These are phyloP conservation scores for Mohoua ochrocephala DNA, from an alignment of 2,113 vertebrate species.

Conservation along the genomic window DNA sequence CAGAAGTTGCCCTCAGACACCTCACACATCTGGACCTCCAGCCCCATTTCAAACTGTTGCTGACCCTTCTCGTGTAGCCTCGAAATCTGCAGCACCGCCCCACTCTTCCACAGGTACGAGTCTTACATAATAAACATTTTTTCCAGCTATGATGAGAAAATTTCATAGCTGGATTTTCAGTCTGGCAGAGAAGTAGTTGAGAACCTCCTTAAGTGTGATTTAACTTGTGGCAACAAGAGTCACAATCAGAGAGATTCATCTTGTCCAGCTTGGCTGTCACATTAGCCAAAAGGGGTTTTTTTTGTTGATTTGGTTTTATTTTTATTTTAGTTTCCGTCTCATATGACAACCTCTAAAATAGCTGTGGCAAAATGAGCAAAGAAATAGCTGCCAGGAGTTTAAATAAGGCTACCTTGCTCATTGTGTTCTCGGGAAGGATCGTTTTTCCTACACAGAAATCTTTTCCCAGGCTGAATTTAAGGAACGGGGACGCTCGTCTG, in stretches of 20 bases:
- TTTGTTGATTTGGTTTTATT: neutral
- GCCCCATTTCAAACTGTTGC: neutral
- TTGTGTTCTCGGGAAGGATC: neutral
- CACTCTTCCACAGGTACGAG: neutral
- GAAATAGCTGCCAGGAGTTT: slow-evolving; percentile 1
- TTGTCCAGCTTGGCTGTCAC: neutral
- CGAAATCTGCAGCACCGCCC: neutral
- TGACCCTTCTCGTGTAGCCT: neutral
- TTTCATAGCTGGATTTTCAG: neutral
- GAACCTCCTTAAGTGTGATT: neutral
- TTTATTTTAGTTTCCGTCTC: slow-evolving; percentile 5
- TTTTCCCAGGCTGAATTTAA: neutral
- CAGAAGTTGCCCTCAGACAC: neutral
- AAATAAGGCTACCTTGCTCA: slow-evolving; percentile 11
- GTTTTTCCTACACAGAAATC: neutral
- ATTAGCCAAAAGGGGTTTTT: neutral
- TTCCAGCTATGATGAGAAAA: neutral
- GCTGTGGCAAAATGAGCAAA: neutral
- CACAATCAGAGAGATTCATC: neutral
- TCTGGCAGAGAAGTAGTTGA: neutral
- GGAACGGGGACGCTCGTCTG: neutral
- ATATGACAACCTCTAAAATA: slow-evolving; percentile 40
- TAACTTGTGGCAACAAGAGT: neutral
- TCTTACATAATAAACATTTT: neutral
- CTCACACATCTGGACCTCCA: slow-evolving; percentile 22